Percentiles rank a stretch among this genome's conserved stretches.
phyloP scores from a whole-genome alignment of 2,888 invertebrate species.

The Cepaea hortensis region DNA sequence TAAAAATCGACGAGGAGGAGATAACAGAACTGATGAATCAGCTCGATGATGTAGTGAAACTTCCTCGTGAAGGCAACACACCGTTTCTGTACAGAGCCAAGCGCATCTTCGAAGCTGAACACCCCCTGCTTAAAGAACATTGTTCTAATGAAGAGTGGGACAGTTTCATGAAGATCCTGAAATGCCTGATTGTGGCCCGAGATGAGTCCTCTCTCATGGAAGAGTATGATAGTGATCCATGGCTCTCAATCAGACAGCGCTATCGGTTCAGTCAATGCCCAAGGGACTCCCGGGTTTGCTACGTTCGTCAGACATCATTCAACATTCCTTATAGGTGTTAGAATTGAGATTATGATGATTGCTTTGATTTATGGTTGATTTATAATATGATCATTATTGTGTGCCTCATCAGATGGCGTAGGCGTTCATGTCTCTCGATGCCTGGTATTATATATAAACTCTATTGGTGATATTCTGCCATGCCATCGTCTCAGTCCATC shows the following conservation, averaged over 20 bases:
- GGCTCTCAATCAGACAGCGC: slow-evolving; percentile 54
- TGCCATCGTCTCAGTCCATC: no score
- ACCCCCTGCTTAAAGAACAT: slow-evolving; percentile 54
- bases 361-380: not conserved
- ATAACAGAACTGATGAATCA: slow-evolving; percentile 43
- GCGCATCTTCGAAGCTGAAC: slow-evolving; percentile 52
- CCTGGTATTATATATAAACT: no score
- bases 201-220: slow-evolving; percentile 54
- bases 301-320: slow-evolving; percentile 51
- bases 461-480: no score
- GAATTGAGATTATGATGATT: not conserved
- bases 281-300: slow-evolving; percentile 50
- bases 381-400: no score
- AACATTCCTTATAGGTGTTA: slow-evolving; percentile 46
- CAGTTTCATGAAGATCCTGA: slow-evolving; percentile 40
- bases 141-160: slow-evolving; percentile 55
- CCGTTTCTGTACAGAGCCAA: slow-evolving; percentile 51
- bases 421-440: no score
- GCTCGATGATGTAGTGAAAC: slow-evolving; percentile 22
- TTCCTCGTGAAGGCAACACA: slow-evolving; percentile 44
- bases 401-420: no score
- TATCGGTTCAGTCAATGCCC: slow-evolving; percentile 54
- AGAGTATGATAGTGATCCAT: slow-evolving; percentile 56
- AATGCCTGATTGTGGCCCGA: slow-evolving; percentile 48
- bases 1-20: slow-evolving; percentile 50